Percentiles rank a stretch among this genome's conserved stretches.
Conservation (phyloP, 2,113 vertebrate genomes). For the Ailuropoda melanoleuca region DNA sequence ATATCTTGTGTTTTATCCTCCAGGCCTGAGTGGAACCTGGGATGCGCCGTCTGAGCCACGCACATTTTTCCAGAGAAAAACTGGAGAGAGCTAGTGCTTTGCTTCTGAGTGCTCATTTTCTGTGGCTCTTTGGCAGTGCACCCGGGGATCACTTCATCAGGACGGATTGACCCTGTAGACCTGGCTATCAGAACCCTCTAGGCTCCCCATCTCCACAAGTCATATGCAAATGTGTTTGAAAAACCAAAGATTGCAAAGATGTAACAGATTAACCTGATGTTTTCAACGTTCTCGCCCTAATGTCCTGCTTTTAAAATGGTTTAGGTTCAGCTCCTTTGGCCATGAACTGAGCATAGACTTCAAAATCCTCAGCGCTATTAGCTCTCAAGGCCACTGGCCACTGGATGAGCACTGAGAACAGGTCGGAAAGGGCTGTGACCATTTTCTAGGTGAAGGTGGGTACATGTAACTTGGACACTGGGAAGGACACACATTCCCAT, state of each 20-base stretch:
- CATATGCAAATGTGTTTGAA: neutral
- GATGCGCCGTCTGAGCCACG: neutral
- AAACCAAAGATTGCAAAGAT: neutral
- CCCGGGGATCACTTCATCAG: neutral
- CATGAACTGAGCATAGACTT: neutral
- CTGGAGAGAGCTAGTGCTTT: conserved; percentile 9
- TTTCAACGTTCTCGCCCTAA: neutral
- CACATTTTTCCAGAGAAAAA: conserved; percentile 43
- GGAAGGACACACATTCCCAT: fast-evolving
- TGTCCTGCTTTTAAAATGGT: neutral
- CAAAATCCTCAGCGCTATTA: neutral
- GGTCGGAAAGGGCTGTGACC: neutral
- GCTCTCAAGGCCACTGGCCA: neutral
- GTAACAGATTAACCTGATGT: neutral
- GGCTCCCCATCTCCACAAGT: neutral
- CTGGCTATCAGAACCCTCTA: neutral
- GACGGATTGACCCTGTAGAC: neutral
- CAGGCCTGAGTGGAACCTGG: neutral
- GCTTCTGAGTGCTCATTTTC: neutral
- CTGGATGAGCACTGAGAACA: neutral
- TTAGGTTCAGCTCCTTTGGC: neutral
- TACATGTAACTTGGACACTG: too few species aligned
- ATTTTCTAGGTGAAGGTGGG: neutral
- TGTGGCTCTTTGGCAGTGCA: neutral
- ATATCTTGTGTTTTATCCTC: neutral